Evolutionary conservation across 2,888 invertebrate species (phyloP).

Genomic region (Eilema sororculum): DNA sequence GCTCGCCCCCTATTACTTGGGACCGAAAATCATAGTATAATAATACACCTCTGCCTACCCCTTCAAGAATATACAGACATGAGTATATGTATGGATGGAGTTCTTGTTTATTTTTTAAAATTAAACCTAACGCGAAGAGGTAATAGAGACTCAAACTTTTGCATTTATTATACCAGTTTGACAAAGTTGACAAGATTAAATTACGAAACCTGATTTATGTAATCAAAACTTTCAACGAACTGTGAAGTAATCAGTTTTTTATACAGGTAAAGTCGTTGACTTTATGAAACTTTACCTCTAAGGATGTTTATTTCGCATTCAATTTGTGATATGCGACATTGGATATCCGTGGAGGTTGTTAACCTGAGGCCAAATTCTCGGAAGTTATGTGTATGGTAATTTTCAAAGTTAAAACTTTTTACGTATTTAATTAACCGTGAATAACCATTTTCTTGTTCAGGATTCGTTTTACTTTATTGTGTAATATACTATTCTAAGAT

Average conservation of each 20-base stretch:
- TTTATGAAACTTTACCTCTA: conserved; percentile 22
- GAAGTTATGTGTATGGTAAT: background rate
- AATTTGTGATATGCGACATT: conserved; percentile 27
- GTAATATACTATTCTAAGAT: background rate
- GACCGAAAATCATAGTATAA: too few relatives aligned
- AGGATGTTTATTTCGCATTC: conserved; percentile 43
- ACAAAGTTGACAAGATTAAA: conserved; percentile 12
- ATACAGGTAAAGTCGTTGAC: conserved; percentile 20
- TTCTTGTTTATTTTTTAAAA: background rate
- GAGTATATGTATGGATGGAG: too few relatives aligned
- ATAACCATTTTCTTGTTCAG: background rate
- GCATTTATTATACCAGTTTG: background rate
- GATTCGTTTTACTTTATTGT: background rate
- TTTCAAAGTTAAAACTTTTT: background rate
- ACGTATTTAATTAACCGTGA: background rate
- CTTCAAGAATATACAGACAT: too few relatives aligned
- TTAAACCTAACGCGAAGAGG: background rate
- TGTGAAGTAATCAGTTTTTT: conserved; percentile 21
- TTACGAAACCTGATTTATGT: background rate
- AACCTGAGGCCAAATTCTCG: conserved; percentile 7
- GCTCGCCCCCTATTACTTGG: too few relatives aligned
- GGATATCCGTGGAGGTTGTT: conserved; percentile 21
- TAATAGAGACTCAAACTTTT: background rate
- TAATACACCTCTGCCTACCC: too few relatives aligned
- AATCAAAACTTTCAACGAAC: conserved; percentile 39